phyloP scores from a whole-genome alignment of 2,113 vertebrate genomes.

The Calonectris borealis region DNA sequence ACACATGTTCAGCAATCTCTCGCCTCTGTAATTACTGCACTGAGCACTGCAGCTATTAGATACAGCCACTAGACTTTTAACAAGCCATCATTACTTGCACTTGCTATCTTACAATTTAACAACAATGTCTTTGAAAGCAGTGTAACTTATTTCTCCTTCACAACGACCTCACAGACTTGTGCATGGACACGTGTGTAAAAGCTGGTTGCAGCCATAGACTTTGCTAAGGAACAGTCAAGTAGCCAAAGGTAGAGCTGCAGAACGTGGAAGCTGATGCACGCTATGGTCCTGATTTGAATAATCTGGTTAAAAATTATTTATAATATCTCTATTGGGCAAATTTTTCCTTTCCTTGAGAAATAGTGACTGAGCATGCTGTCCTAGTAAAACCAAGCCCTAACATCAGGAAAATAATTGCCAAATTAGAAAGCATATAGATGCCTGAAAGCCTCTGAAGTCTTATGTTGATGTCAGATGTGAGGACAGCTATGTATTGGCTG shows the following conservation, averaged over 20 bases:
- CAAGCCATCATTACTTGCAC: slow-evolving; percentile 6
- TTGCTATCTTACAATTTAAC: neutral
- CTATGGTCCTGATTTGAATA: neutral
- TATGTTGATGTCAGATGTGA: neutral
- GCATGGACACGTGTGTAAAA: neutral
- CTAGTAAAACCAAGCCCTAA: neutral
- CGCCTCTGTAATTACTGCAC: slow-evolving; percentile 47
- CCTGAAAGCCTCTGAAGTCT: neutral
- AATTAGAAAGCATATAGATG: neutral
- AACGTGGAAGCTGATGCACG: fast-evolving
- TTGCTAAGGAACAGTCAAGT: neutral
- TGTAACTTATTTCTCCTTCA: neutral
- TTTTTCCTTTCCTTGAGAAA: neutral
- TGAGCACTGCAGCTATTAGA: slow-evolving; percentile 19
- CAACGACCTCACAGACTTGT: neutral
- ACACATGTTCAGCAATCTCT: slow-evolving; percentile 38
- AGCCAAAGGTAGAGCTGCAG: neutral
- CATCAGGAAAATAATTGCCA: neutral
- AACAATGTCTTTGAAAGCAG: neutral
- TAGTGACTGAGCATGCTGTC: neutral
- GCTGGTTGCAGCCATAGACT: neutral
- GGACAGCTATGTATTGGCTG: neutral
- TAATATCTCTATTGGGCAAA: neutral
- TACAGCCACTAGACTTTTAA: slow-evolving; percentile 37
- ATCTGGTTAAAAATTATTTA: neutral